A percentile compares a stretch with the other conserved stretches of the same genome.
Evolutionary conservation across 2,797 vertebrate species (phyloP).

Genomic region (Ctenopoma multispine): DNA sequence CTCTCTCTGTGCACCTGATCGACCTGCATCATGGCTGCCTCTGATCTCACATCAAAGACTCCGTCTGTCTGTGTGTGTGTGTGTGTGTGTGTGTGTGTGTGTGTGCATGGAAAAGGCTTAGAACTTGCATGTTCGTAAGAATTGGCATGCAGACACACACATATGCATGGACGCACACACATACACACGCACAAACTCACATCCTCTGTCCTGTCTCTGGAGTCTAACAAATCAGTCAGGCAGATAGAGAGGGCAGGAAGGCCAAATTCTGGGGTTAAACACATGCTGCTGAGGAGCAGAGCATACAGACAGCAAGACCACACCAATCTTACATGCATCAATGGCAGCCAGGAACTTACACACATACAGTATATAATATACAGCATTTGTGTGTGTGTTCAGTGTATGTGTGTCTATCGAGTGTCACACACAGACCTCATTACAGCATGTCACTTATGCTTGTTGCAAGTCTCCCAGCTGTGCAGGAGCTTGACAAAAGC

Average conservation of each 20-base stretch:
- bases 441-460: constrained; percentile 71
- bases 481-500: constrained; percentile 69
- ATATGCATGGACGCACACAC: constrained; percentile 21
- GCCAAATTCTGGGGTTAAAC: constrained; percentile 81
- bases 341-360: constrained; percentile 43
- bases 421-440: constrained; percentile 72
- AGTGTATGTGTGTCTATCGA: constrained; percentile 31
- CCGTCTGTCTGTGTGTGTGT: constrained; percentile 21
- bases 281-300: constrained; percentile 70
- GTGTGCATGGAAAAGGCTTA: constrained; percentile 12
- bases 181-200: constrained; percentile 34
- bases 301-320: constrained; percentile 66
- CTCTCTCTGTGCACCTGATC: constrained; percentile 70
- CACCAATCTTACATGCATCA: constrained; percentile 51
- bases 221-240: constrained; percentile 82
- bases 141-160: constrained; percentile 19
- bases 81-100: constrained; percentile 44
- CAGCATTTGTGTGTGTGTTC: constrained; percentile 28
- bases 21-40: constrained; percentile 73
- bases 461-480: constrained; percentile 68
- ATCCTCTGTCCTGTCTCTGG: constrained; percentile 65
- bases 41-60: constrained; percentile 83
- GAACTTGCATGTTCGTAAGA: constrained; percentile 50
- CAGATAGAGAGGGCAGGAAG: constrained; percentile 78
- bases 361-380: constrained; percentile 2